Base-by-base conservation (phyloP, 92 coral and sea anemone genomes). In the Palythoa heliodiscus region DNA sequence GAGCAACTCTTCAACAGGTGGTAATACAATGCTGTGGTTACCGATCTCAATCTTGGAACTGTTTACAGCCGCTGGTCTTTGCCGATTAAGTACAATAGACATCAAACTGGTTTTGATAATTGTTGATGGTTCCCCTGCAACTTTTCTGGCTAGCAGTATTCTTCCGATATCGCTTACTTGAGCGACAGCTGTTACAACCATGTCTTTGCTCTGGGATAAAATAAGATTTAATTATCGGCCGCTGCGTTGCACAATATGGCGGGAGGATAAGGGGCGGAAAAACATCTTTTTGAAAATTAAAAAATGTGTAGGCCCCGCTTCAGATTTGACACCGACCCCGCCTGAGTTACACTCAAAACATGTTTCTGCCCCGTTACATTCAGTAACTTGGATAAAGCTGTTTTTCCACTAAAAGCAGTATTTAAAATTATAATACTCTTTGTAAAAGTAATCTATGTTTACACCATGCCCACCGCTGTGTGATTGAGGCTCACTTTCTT, bases 101-200 rank as follows among this genome's bases (percentile, higher is more conserved):
- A 78, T n/a, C 8, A 38, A 78, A 11, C 60, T 40, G 3, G 73
- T 78, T 43, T 43, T 63, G 72, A 78, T 40, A 39, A 63, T 57
- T 22, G 83, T 78, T n/a, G 83, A 58, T 38, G 83, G 83, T 68
- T 64, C 84, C 5, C 84, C 84, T 19, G 64, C 73, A 16, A 79
- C 64, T 73, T 79, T 79, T 79, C 84, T 64, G n/a, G 84, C 22
- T 10, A 79, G 73, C 58, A 79, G 15, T 0, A 58, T 64, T 29
- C 11, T 66, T 13, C 84, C 84, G 64, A 79, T 22, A n/a, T 79
- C 43, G 35, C 12, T 64, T 58, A 79, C 73, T 67, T 79, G 84
- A n/a, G 5, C 15, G 17, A 64, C 19, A 1, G 84, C 7, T 13
- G 73, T n/a, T 17, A 13, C 22, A 20, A 79, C 84, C 23, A 66